Base-by-base conservation (phyloP, 1,140 invertebrate species). In the Diorhabda sublineata region DNA sequence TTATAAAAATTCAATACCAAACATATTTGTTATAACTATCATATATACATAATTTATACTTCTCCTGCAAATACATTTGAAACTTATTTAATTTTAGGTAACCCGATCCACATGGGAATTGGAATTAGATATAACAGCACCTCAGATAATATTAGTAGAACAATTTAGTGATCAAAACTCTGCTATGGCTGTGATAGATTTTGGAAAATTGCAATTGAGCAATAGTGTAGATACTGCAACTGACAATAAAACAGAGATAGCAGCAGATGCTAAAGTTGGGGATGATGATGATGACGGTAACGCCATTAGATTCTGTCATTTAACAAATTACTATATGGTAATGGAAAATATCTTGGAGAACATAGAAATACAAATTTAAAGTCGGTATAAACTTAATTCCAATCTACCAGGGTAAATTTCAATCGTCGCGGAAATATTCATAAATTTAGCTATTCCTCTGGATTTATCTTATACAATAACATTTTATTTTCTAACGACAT, bases 121-220 rank as follows among this genome's bases (percentile, higher is more conserved):
- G 61, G 88, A 95, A 73, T 84, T 98, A 64, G 93, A 97, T 79
- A 95, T 98, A 64, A 94, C 92, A 41, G 95, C 96, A 3, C 96
- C 96, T 4, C 93, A 97, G 78, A 94, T 98, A 66, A 87, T 97
- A 71, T 83, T 93, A 60, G 87, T 92, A n/a, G 93, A 97, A 79
- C 89, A 92, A 75, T 92, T 96, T 76, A 85, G 82, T 45, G 90
- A 94, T 77, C 84, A 86, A 42, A 92, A 92, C 78, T 91, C 92
- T 0, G 85, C 89, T 0, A 88, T 97, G 63, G 88, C 96, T 58
- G 86, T 95, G 8, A 86, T 95, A 44, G 93, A 96, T 82, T 94
- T 96, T 77, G 93, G 93, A 44, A 87, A 90, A 61, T 84, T 96
- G 69, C 88, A 92, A 74, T 84, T 95, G 56, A 86, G 87, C 0